Evolutionary conservation across 2,113 vertebrate genomes (phyloP), one percentile per base, ranked within the genome.

Genomic region (Hemicordylus capensis): DNA sequence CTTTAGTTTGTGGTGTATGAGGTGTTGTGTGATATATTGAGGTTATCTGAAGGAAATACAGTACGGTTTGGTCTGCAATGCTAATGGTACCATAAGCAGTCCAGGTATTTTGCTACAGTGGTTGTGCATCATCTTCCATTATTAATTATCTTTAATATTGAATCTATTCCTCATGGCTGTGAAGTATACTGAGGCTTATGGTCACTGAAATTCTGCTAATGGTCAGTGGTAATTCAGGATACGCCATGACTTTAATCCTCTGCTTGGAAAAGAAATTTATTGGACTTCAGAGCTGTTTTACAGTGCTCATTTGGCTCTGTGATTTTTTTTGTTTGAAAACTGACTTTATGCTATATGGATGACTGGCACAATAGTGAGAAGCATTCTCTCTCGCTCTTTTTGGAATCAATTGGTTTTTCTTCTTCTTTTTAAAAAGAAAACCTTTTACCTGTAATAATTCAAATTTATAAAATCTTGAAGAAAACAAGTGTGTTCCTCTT

Each of bases 51-150:
- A 94, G 85, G 89, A 95, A 91, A 91, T 95, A 95, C 94, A 95
- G 96, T 95, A 96, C 94, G 54, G 93, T 92, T 87, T 90, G 88
- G 92, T 91, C 93, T 95, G 94, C 92, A 91, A 76, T 78, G 93
- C 88, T 89, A 90, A 94, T 46, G 85, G 90, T 94, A 90, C 93
- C 88, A 91, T 87, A 92, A 96, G 95, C 94, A 95, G 93, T 95
- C 94, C 93, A 95, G 93, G 95, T 95, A 95, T 96, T 97, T 96
- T 96, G 95, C 95, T 96, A 96, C 95, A 96, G 95, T 88, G 92
- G 83, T 91, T 93, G 92, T 87, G 87, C 80, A 85, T 91, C 82
- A 84, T 88, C 66, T 87, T 92, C 84, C 6, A 24, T 87, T 89
- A 37, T 85, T 87, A n/a, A 54, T 73, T 85, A 83, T 83, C 82